A percentile compares a stretch with the other conserved stretches of the same genome.
Evolutionary conservation across 2,113 vertebrate species (phyloP).

Genomic region (Oceanodroma tethys): DNA sequence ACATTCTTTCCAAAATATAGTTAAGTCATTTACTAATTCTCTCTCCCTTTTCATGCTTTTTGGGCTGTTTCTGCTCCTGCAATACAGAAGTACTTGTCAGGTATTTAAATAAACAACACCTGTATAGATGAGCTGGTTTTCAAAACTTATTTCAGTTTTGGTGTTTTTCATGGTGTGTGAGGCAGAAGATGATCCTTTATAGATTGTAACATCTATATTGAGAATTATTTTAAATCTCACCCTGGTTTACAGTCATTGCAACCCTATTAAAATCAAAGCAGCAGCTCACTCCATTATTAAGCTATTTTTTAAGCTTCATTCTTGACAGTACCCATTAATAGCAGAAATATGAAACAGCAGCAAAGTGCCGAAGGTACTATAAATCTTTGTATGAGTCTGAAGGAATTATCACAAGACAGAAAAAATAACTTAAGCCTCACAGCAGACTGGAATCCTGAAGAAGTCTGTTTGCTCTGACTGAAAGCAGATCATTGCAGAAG

Average conservation of each 20-base stretch:
- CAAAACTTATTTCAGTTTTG: not conserved
- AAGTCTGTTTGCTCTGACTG: not conserved
- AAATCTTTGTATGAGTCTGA: not conserved
- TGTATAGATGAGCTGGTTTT: not conserved
- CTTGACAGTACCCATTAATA: not conserved
- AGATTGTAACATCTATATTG: not conserved
- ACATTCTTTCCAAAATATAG: not conserved
- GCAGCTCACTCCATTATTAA: not conserved
- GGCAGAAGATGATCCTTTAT: not conserved
- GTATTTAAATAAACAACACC: not conserved
- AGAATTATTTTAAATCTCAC: not conserved
- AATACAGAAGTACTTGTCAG: not conserved
- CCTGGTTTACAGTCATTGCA: not conserved
- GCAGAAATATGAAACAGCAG: not conserved
- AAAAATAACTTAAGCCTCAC: not conserved
- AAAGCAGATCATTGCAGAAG: not conserved
- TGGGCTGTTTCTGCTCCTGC: not conserved
- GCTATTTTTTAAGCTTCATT: not conserved
- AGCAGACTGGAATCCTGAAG: not conserved
- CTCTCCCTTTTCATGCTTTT: not conserved
- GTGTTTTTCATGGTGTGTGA: not conserved
- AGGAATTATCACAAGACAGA: not conserved
- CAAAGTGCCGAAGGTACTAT: not conserved
- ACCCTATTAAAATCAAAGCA: not conserved
- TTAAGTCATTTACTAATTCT: not conserved